Percentiles rank a stretch among this genome's conserved stretches.
phyloP scores from a whole-genome alignment of 2,888 invertebrate genomes.

The Oxycera nigricornis region DNA sequence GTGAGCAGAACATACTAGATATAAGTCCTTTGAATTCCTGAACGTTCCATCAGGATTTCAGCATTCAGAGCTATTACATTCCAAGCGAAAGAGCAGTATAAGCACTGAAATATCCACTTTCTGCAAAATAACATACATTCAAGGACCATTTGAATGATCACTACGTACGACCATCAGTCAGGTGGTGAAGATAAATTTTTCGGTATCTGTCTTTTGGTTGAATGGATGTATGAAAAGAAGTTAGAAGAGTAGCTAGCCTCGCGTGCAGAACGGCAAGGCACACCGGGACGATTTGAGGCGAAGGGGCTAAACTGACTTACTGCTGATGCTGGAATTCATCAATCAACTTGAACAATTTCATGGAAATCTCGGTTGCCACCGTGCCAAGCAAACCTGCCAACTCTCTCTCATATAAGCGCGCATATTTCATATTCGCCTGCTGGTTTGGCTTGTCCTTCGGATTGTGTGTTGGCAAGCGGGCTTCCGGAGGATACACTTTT shows the following conservation, averaged over 20 bases:
- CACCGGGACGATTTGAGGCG: too few relatives aligned
- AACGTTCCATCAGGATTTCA: too few relatives aligned
- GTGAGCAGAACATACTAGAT: background rate
- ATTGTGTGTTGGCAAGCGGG: background rate
- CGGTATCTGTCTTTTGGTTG: constrained; percentile 22
- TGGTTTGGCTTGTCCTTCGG: background rate
- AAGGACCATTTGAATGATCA: constrained; percentile 10
- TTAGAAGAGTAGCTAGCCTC: background rate
- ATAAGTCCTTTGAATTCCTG: too few relatives aligned
- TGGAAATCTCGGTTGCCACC: background rate
- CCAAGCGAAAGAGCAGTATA: too few relatives aligned
- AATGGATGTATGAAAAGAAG: background rate
- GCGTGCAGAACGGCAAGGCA: background rate
- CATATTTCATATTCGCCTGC: background rate
- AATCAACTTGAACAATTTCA: constrained; percentile 25
- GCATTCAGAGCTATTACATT: too few relatives aligned
- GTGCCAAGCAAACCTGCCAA: background rate
- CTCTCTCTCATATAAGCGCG: background rate
- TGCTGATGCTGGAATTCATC: constrained; percentile 14
- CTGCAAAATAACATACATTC: too few relatives aligned
- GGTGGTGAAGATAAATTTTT: constrained; percentile 34
- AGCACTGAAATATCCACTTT: too few relatives aligned
- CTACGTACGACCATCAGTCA: constrained; percentile 22
- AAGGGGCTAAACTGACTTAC: background rate
- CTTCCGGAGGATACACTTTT: background rate